phyloP scores from a whole-genome alignment of 2,797 vertebrate species.

The Coregonus sp. region DNA sequence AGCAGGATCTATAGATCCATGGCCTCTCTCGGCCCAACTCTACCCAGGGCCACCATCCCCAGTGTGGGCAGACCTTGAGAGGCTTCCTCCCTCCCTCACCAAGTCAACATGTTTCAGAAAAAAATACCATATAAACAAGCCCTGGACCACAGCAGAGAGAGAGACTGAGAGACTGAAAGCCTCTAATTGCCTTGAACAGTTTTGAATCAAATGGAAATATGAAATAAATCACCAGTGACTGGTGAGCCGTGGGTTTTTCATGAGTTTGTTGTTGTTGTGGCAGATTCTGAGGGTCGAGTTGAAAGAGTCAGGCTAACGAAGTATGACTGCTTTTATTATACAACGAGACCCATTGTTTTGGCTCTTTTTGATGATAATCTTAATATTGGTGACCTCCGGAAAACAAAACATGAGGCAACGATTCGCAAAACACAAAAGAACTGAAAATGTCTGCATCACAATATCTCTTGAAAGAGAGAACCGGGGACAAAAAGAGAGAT shows the following conservation, averaged over 20 bases:
- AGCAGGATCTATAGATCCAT: neutral
- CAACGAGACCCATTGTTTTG: neutral
- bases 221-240: conserved; percentile 76
- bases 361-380: neutral
- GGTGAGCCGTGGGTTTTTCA: conserved; percentile 44
- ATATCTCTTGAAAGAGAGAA: conserved; percentile 1
- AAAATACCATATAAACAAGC: conserved; percentile 67
- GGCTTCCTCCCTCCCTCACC: conserved; percentile 30
- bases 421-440: neutral
- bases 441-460: neutral
- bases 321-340: conserved; percentile 49
- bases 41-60: conserved; percentile 18
- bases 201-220: conserved; percentile 72
- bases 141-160: conserved; percentile 70
- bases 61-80: conserved; percentile 60
- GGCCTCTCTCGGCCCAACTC: neutral
- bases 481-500: neutral
- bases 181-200: conserved; percentile 54
- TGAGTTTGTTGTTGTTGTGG: conserved; percentile 54
- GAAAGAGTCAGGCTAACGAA: conserved; percentile 70
- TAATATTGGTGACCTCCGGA: neutral
- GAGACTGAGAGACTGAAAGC: conserved; percentile 73
- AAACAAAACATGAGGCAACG: neutral
- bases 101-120: conserved; percentile 69
- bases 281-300: conserved; percentile 63